Base-by-base conservation (phyloP, 2,888 invertebrate species). In the Epinotia demarniana region DNA sequence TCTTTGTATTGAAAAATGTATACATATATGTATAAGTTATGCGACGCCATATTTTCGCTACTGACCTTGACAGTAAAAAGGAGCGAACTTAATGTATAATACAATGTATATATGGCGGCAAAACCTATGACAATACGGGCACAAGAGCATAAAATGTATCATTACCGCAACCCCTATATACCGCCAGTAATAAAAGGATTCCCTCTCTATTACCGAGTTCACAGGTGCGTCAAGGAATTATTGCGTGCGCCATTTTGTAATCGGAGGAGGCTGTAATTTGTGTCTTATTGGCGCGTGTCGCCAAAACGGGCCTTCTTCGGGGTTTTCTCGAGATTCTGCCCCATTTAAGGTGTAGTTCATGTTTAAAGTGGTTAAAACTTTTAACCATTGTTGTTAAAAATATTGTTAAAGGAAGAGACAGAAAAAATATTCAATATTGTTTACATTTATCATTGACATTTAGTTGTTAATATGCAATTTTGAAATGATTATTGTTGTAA, bases 111-210 rank as follows among this genome's bases (percentile, higher is more conserved):
- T 4, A 39, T 12, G 18, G 62, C n/a, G 16, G 49, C 49, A 49
- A 49, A 62, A 62, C 33, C n/a, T 12, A 62, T 16, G 16, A 49
- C 6, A 62, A 62, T 39, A 18, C 11, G 8, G 16, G 60, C 60
- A 61, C 33, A 33, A 61, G 33, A 33, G 33, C 27, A 43, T 5
- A 43, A 39, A 62, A 62, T 62, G 39, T 12, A 62, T 39, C 62
- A n/a, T 43, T 62, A n/a, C 27, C 64, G 23, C 39, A 27, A 9
- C 4, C 3, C 64, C 18, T 18, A 18, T 27, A 43, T 6, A 13
- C 19, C 43, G 9, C 11, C 57, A 64, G 46, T 64, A 64, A 64
- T 64, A 64, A 64, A 64, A 49, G 64, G 64, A 46, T 49, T 64
- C 64, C 49, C 64, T n/a, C 64, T 64, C 64, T 49, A 64, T 27